Conservation (phyloP, 2,113 vertebrate genomes). For the Cryptomyrus ogoouensis region DNA sequence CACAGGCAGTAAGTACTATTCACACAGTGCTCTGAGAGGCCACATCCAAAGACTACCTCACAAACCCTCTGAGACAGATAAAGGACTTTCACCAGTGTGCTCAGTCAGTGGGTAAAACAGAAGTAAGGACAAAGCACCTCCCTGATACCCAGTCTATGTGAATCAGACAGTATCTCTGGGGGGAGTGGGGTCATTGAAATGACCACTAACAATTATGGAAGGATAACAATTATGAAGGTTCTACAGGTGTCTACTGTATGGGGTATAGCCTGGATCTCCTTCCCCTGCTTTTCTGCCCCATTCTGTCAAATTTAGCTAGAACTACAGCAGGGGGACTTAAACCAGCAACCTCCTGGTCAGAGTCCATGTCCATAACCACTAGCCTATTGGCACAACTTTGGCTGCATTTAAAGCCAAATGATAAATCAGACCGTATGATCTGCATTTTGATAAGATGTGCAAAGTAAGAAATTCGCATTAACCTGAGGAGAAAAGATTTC, state of each 20-base stretch:
- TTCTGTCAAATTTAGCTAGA: neutral
- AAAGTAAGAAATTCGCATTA: neutral
- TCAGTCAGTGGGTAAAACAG: neutral
- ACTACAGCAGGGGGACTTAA: neutral
- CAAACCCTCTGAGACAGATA: neutral
- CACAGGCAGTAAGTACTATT: constrained; percentile 13
- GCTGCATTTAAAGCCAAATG: neutral
- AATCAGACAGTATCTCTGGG: neutral
- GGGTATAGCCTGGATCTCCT: neutral
- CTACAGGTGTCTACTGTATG: neutral
- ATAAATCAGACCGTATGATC: neutral
- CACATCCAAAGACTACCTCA: neutral
- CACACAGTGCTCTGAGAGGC: neutral
- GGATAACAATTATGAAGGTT: neutral
- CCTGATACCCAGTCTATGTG: neutral
- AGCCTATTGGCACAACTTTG: neutral
- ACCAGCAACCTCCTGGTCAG: neutral
- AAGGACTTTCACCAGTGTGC: neutral
- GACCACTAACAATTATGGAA: neutral
- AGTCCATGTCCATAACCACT: neutral
- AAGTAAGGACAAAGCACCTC: neutral
- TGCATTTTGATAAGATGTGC: neutral
- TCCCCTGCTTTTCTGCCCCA: neutral
- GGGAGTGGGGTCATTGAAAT: neutral
- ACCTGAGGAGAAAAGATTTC: neutral